Percentiles rank a stretch among this genome's conserved stretches.
Evolutionary conservation across 1,140 invertebrate species (phyloP).

Genomic region (Panagrolaimus sp.): DNA sequence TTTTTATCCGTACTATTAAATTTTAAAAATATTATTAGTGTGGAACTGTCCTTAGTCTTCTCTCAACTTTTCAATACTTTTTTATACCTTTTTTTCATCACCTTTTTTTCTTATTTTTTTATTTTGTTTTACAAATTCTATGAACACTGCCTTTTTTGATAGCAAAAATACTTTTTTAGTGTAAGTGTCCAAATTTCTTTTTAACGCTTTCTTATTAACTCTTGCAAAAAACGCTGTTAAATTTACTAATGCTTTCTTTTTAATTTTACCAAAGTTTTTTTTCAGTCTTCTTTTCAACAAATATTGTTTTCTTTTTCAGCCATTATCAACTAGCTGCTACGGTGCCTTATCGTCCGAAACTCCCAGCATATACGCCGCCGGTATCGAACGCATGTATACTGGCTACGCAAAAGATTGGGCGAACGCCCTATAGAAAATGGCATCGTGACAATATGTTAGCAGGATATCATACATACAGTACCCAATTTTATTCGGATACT

Average conservation of each 20-base stretch:
- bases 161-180: constrained; percentile 4
- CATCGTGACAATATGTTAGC: constrained; percentile 12
- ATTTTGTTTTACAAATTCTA: not conserved
- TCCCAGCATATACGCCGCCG: constrained; percentile 23
- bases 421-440: constrained; percentile 21
- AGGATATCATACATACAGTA: constrained; percentile 7
- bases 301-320: constrained; percentile 12
- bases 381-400: constrained; percentile 24
- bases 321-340: constrained; percentile 11
- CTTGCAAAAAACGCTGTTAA: not conserved
- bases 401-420: constrained; percentile 32
- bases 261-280: not conserved
- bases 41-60: too few species aligned
- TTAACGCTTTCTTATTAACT: not conserved
- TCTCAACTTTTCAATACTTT: too few species aligned
- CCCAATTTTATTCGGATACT: constrained; percentile 5
- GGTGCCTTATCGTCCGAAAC: constrained; percentile 13
- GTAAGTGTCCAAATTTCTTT: not conserved
- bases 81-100: too few species aligned
- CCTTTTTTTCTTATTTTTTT: constrained; percentile 5
- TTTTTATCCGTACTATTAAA: constrained; percentile 57
- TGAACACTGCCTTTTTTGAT: not conserved
- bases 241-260: not conserved
- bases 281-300: not conserved
- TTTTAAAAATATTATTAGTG: not conserved